Percentiles rank a stretch among this genome's conserved stretches.
Conservation (phyloP, 2,113 vertebrate species). For the Ceyx margarethae region DNA sequence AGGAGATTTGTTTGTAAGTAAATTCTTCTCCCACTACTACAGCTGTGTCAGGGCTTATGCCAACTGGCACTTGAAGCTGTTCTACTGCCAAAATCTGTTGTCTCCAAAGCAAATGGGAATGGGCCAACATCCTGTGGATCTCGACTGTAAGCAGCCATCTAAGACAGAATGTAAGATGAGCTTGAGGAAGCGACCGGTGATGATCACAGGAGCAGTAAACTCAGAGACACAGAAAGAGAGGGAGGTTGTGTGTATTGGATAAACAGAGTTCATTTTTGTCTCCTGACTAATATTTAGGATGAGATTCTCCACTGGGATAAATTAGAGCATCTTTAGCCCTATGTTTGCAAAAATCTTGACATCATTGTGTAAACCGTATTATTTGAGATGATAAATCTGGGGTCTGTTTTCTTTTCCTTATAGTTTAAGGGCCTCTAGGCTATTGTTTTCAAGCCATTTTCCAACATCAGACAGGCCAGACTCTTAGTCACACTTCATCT, state of each 20-base stretch:
- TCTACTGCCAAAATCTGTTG: not conserved
- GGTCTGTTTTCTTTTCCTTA: slow-evolving; percentile 12
- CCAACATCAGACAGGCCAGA: not conserved
- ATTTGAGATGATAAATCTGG: slow-evolving; percentile 47
- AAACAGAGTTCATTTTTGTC: slow-evolving; percentile 55
- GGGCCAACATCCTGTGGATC: not conserved
- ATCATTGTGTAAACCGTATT: slow-evolving; percentile 32
- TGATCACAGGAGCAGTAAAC: slow-evolving; percentile 2
- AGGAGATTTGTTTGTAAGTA: slow-evolving; percentile 1
- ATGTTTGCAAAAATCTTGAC: slow-evolving; percentile 55
- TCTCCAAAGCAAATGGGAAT: slow-evolving; percentile 7
- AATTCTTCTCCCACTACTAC: slow-evolving; percentile 22
- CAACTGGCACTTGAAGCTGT: not conserved
- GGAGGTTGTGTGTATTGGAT: not conserved
- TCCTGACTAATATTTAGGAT: slow-evolving; percentile 57
- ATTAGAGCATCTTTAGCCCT: slow-evolving; percentile 38
- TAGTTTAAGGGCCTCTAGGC: not conserved
- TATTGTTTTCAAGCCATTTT: slow-evolving; percentile 32
- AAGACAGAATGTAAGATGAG: slow-evolving; percentile 19
- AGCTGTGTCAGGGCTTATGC: slow-evolving; percentile 22
- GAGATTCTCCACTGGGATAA: slow-evolving; percentile 46
- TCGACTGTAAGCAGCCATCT: not conserved
- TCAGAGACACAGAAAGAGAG: not conserved
- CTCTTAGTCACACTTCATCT: slow-evolving; percentile 18
- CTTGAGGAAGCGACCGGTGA: not conserved